A percentile compares a stretch with the other conserved stretches of the same genome.
These are phyloP conservation scores for Pectinophora gossypiella DNA, from an alignment of 1,140 invertebrate genomes.

Conservation along the genomic window DNA sequence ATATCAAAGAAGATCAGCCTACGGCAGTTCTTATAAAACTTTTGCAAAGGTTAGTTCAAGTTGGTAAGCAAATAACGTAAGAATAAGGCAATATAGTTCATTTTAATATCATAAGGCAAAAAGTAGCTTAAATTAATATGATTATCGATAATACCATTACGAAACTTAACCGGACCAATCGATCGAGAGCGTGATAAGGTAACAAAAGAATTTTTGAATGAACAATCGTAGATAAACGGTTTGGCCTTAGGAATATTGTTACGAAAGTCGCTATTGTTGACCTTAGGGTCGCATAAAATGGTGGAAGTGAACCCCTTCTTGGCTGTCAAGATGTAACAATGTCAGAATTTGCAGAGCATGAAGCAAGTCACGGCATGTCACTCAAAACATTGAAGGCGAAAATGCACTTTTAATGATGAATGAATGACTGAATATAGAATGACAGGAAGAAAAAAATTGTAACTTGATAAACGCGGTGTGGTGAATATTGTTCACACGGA, in stretches of 20 bases:
- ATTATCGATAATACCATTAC: background rate
- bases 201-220: background rate
- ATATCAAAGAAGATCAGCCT: too few relatives aligned
- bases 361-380: constrained; percentile 24
- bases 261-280: constrained; percentile 23
- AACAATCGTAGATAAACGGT: constrained; percentile 1
- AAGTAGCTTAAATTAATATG: too few relatives aligned
- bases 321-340: constrained; percentile 18
- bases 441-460: background rate
- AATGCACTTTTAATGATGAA: constrained; percentile 25
- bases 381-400: constrained; percentile 17
- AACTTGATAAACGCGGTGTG: background rate
- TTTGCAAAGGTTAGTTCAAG: too few relatives aligned
- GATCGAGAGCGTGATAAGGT: background rate
- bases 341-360: constrained; percentile 26
- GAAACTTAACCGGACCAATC: background rate
- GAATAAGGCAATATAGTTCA: background rate
- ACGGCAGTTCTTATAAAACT: too few relatives aligned
- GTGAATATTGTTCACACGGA: background rate
- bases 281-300: constrained; percentile 11
- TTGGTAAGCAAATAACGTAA: background rate
- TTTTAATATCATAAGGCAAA: too few relatives aligned
- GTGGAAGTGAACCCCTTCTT: constrained; percentile 26
- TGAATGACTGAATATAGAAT: constrained; percentile 10
- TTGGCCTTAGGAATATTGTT: constrained; percentile 31